Conservation (phyloP, 2,113 vertebrate species). For the Pteropus alecto region DNA sequence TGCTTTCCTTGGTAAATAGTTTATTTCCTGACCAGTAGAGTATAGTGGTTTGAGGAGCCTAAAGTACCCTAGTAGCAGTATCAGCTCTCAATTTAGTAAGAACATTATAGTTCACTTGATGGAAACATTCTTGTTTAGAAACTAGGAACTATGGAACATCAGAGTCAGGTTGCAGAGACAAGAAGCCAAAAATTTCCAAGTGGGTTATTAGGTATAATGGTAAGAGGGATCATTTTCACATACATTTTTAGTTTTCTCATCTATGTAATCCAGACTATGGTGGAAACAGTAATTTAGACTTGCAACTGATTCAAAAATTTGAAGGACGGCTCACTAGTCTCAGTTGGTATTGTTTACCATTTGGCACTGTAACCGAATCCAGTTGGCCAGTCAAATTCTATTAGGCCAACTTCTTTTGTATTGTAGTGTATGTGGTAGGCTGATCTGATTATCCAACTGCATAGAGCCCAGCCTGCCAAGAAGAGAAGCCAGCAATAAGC, state of each 20-base stretch:
- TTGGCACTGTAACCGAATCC: neutral
- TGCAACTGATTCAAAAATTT: neutral
- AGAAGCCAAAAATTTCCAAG: neutral
- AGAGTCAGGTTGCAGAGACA: neutral
- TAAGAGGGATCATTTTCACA: neutral
- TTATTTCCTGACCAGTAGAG: neutral
- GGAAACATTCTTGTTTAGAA: neutral
- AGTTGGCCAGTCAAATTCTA: neutral
- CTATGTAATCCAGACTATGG: neutral
- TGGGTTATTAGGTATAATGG: neutral
- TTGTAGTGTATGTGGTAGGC: neutral
- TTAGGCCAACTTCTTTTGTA: neutral
- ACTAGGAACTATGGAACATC: neutral
- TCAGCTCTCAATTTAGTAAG: neutral
- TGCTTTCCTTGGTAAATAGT: neutral
- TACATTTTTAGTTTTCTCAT: neutral
- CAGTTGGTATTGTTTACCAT: neutral
- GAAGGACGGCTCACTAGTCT: neutral
- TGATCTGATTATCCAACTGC: neutral
- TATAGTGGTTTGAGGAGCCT: neutral
- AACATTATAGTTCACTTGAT: neutral
- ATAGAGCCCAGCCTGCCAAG: neutral
- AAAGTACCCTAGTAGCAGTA: neutral
- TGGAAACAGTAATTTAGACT: neutral
- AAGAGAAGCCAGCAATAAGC: neutral